These are phyloP conservation scores for Rhagoletis zephyria DNA, from an alignment of 1,140 invertebrate genomes.

Conservation along the genomic window DNA sequence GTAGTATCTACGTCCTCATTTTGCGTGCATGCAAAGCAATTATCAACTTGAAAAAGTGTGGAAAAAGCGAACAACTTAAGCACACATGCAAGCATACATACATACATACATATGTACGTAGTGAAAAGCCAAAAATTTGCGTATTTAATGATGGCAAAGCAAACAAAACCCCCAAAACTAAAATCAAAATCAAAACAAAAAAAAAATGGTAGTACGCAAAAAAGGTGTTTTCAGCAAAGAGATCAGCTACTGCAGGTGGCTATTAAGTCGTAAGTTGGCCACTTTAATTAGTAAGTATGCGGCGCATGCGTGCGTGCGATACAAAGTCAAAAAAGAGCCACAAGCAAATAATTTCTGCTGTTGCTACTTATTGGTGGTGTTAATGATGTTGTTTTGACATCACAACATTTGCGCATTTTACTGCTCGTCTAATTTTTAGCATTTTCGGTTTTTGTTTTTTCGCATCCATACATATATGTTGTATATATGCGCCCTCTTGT, in stretches of 20 bases:
- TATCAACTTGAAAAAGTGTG: conserved; percentile 3
- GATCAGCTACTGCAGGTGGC: conserved; percentile 34
- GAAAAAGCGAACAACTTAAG: conserved; percentile 22
- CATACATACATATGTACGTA: not conserved
- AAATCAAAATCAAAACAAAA: not conserved
- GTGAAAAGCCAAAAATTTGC: conserved; percentile 23
- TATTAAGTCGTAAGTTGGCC: conserved; percentile 34
- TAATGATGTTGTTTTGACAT: conserved; percentile 50
- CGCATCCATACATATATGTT: not conserved
- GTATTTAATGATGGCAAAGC: conserved; percentile 31
- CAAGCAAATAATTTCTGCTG: not conserved
- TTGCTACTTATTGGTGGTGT: not conserved
- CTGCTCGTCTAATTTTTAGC: conserved; percentile 15
- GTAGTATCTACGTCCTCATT: not conserved
- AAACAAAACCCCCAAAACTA: not conserved
- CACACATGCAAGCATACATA: not conserved
- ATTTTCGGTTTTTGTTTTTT: conserved; percentile 13
- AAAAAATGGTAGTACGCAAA: not conserved
- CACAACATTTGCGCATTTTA: conserved; percentile 41
- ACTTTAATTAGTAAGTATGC: conserved; percentile 21
- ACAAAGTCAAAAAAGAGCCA: not conserved
- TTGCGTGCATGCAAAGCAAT: conserved; percentile 41
- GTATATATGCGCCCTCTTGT: not conserved
- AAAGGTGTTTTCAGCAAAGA: not conserved
- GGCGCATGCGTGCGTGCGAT: conserved; percentile 14